A percentile compares a stretch with the other conserved stretches of the same genome.
Conservation (phyloP, 2,797 vertebrate genomes). For the Perodicticus potto region DNA sequence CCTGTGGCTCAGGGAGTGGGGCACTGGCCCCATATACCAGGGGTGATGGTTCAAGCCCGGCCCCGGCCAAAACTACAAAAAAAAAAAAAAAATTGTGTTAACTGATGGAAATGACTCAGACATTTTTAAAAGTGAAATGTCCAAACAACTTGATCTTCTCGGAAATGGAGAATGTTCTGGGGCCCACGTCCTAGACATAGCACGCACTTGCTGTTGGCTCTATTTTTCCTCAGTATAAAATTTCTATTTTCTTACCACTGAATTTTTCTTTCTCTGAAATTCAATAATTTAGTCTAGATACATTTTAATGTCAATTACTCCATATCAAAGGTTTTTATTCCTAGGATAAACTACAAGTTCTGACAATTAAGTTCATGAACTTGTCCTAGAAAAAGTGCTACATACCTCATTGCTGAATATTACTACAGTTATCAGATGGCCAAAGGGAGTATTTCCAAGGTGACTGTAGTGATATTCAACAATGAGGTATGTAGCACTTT, state of each 20-base stretch:
- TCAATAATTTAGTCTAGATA: background rate
- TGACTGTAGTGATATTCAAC: no score
- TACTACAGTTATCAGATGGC: no score
- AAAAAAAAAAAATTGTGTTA: background rate
- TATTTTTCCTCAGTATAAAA: background rate
- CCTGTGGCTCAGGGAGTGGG: no score
- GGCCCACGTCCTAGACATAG: background rate
- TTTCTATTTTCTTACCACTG: background rate
- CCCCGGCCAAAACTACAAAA: no score
- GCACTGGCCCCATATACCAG: no score
- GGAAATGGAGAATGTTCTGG: background rate
- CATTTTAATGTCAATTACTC: background rate
- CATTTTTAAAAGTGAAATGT: background rate
- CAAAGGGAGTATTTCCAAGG: no score
- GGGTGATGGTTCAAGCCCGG: no score
- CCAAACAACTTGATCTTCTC: background rate
- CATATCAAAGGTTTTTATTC: background rate
- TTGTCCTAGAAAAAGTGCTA: no score
- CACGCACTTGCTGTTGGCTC: background rate
- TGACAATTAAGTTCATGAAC: no score
- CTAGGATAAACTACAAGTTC: background rate
- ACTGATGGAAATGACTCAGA: background rate
- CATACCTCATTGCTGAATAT: no score
- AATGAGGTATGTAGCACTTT: no score
- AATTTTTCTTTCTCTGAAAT: constrained; percentile 2